A percentile compares a stretch with the other conserved stretches of the same genome.
phyloP scores from a whole-genome alignment of 2,797 vertebrate species.

The Falco peregrinus region DNA sequence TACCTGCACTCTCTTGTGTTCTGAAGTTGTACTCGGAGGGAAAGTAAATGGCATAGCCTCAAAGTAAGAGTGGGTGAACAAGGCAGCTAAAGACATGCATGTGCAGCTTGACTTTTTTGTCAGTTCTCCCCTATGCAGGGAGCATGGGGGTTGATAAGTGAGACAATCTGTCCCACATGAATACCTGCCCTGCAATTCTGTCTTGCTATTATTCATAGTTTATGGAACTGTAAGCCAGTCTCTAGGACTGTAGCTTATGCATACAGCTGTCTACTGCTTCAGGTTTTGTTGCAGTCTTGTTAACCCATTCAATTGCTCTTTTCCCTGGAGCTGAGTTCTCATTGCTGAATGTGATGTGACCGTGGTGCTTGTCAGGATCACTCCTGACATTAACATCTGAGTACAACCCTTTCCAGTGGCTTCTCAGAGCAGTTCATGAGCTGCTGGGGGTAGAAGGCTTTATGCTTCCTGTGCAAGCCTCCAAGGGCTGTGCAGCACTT shows the following conservation, averaged over 20 bases:
- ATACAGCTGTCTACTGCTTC: background rate
- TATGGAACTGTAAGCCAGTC: background rate
- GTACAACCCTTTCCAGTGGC: background rate
- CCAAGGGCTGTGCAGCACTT: background rate
- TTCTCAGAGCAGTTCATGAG: background rate
- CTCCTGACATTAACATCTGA: background rate
- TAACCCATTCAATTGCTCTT: background rate
- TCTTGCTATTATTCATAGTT: constrained; percentile 1
- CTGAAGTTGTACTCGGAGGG: background rate
- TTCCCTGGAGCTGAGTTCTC: background rate
- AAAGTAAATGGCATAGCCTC: background rate
- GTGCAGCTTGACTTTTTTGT: background rate
- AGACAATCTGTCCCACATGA: background rate
- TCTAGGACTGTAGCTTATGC: background rate
- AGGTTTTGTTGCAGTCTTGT: background rate
- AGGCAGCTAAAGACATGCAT: background rate
- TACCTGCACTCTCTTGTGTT: constrained; percentile 1
- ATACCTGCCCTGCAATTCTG: background rate
- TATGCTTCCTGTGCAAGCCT: background rate
- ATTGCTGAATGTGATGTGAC: background rate
- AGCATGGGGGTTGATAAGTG: background rate
- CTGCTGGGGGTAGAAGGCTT: background rate
- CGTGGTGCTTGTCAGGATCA: background rate
- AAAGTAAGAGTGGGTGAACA: background rate
- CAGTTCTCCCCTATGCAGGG: background rate